Base-by-base conservation (phyloP, 1,140 invertebrate species). In the Cyclargus thomasi region DNA sequence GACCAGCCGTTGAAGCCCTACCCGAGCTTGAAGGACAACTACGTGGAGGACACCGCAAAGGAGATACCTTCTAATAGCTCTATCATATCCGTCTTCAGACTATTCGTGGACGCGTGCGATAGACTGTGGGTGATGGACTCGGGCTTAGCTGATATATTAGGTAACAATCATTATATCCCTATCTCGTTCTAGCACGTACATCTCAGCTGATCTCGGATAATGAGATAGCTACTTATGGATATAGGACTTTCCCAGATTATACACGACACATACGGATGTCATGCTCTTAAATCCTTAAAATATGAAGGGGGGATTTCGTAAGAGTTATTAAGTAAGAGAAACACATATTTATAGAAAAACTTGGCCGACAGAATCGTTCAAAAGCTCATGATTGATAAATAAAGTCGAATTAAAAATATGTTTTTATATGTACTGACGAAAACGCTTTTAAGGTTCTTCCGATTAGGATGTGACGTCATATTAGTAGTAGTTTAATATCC, bases 71-170 rank as follows among this genome's bases (percentile, higher is more conserved):
- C 93, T 53, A 93, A 93, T 74, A 88, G 84, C 2, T 91, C 92
- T 0, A 92, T 94, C 14, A 90, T 95, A 53, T 94, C 92, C n/a
- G 93, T 94, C 1, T 94, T 95, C 76, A 92, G 94, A 67, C 82
- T 93, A 10, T 92, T 83, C 70, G 91, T 94, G 16, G 95, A 96
- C 81, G 88, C 89, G 1, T 96, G 95, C 72, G 94, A 95, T 80
- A 91, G 95, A 62, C 86, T 96, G 10, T 96, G 95, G 95, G 94
- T 94, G 23, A 90, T 95, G 77, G 95, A 96, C 80, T 93, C 93
- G 11, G 95, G 95, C n/a, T 78, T 95, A 23, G 92, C 94, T 68
- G 94, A 95, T 82, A 94, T 95, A 80, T 85, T 94, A 55, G 95
- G 93, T 75, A 85, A 92, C 8, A 21, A n/a, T 23, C 23, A 63